Conservation (phyloP, 1,140 invertebrate genomes). For the Vanessa tameamea region DNA sequence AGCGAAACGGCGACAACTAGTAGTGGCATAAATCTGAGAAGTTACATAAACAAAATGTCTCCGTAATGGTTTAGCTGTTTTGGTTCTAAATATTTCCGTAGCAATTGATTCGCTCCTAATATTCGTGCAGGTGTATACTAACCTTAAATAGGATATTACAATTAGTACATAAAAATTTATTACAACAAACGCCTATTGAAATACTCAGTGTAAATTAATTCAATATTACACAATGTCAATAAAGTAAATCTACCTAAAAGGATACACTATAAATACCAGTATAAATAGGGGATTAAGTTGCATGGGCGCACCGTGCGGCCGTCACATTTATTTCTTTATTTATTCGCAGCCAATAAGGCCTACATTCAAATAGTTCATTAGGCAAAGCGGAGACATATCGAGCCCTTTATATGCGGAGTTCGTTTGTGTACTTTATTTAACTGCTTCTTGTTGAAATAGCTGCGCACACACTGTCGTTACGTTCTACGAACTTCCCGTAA, state of each 20-base stretch:
- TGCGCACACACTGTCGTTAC: conserved; percentile 41
- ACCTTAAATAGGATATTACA: background rate
- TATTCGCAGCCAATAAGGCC: conserved; percentile 69
- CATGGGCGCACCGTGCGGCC: conserved; percentile 53
- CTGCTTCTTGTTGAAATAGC: conserved; percentile 60
- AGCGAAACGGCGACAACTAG: too few relatives aligned
- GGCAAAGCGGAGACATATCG: conserved; percentile 56
- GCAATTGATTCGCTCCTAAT: too few relatives aligned
- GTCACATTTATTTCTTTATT: conserved; percentile 72
- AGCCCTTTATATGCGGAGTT: conserved; percentile 70
- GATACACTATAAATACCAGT: conserved; percentile 46
- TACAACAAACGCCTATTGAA: conserved; percentile 1
- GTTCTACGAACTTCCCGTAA: background rate
- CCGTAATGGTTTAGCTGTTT: too few relatives aligned
- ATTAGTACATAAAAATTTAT: conserved; percentile 21
- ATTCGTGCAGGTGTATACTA: background rate
- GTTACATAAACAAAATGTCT: too few relatives aligned
- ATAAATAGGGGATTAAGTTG: conserved; percentile 72
- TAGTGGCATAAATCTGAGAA: too few relatives aligned
- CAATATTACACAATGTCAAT: conserved; percentile 29
- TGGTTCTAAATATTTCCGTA: too few relatives aligned
- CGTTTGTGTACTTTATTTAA: conserved; percentile 67
- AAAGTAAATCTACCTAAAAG: conserved; percentile 44
- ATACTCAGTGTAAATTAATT: conserved; percentile 26
- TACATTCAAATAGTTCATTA: conserved; percentile 80